These are phyloP conservation scores for Riparia riparia DNA, from an alignment of 2,113 vertebrate species.

Conservation along the genomic window DNA sequence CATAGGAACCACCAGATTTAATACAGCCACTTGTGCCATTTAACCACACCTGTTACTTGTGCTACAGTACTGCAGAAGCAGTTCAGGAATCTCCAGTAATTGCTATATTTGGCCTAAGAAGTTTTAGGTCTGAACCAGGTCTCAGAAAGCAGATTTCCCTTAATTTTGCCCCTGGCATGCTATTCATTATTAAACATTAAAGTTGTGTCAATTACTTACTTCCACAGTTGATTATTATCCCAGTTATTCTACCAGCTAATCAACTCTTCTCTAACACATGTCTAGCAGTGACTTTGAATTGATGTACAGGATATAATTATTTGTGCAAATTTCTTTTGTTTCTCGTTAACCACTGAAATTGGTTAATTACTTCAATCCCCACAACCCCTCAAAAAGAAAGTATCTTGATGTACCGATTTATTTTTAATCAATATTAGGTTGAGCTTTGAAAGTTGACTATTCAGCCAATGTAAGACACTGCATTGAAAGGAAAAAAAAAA, in stretches of 20 bases:
- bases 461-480: background rate
- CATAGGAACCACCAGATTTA: background rate
- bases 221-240: slow-evolving; percentile 72
- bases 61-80: background rate
- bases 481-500: background rate
- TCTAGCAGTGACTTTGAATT: slow-evolving; percentile 47
- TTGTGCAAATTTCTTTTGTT: slow-evolving; percentile 67
- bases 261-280: slow-evolving; percentile 43
- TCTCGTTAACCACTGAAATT: slow-evolving; percentile 52
- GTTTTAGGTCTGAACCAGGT: slow-evolving; percentile 24
- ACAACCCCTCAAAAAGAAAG: slow-evolving; percentile 51
- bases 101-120: slow-evolving; percentile 42
- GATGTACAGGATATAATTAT: slow-evolving; percentile 54
- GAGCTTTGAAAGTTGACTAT: slow-evolving; percentile 56
- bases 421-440: slow-evolving; percentile 69
- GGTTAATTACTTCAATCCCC: slow-evolving; percentile 61
- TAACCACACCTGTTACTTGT: slow-evolving; percentile 52
- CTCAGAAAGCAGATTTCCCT: slow-evolving; percentile 47
- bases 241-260: slow-evolving; percentile 65
- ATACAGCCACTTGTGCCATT: background rate
- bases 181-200: slow-evolving; percentile 78
- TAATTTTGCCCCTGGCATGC: slow-evolving; percentile 53
- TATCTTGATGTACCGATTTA: slow-evolving; percentile 52
- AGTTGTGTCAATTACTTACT: slow-evolving; percentile 74
- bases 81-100: background rate